Conservation (phyloP, 2,888 invertebrate genomes). For the Stramonita haemastoma region DNA sequence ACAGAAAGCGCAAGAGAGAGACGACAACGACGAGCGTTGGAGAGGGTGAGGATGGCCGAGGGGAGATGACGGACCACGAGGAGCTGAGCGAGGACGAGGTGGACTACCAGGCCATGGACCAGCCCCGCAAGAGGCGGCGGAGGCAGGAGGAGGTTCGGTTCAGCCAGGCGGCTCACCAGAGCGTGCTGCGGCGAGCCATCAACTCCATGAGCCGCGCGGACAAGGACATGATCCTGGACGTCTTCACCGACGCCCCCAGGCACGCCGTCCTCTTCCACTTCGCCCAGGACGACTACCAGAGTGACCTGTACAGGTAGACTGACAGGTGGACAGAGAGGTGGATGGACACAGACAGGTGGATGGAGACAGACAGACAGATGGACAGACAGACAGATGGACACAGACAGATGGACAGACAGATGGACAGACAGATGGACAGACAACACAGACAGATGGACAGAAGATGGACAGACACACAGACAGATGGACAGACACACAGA, state of each 20-base stretch:
- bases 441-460: background rate
- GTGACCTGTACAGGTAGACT: background rate
- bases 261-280: slow-evolving; percentile 31
- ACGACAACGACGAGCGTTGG: background rate
- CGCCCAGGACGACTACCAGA: slow-evolving; percentile 21
- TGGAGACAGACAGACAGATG: no score
- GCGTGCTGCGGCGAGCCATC: background rate
- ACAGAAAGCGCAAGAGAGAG: background rate
- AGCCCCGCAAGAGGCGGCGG: background rate
- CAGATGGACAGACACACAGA: background rate
- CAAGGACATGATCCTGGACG: slow-evolving; percentile 30
- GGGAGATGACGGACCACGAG: background rate
- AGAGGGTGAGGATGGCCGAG: background rate
- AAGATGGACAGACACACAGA: no score
- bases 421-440: no score
- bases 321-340: background rate
- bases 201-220: slow-evolving; percentile 12
- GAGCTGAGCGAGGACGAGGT: slow-evolving; percentile 16
- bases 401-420: background rate
- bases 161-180: slow-evolving; percentile 13
- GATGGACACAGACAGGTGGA: background rate
- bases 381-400: background rate
- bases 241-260: slow-evolving; percentile 24
- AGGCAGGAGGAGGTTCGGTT: background rate
- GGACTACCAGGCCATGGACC: background rate